phyloP scores from a whole-genome alignment of 1,140 invertebrate genomes.

The Drosophila ironensis region DNA sequence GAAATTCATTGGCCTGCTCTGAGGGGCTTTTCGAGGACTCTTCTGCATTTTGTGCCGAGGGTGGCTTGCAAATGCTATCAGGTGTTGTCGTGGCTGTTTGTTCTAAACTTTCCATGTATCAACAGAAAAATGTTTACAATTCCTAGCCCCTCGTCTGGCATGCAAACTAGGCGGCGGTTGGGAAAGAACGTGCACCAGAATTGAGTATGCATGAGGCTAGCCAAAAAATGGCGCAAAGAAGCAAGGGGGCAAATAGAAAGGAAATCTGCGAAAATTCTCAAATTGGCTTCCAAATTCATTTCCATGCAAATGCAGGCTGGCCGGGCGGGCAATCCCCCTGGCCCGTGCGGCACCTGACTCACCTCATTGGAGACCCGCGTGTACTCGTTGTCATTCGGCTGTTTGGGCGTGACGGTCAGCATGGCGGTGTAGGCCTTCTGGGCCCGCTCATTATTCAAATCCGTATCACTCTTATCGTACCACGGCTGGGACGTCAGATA shows the following conservation, averaged over 20 bases:
- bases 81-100: constrained; percentile 14
- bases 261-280: constrained; percentile 17
- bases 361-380: constrained; percentile 89
- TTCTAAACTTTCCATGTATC: constrained; percentile 27
- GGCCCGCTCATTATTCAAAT: constrained; percentile 91
- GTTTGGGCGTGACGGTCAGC: constrained; percentile 92
- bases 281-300: constrained; percentile 46
- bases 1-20: constrained; percentile 17
- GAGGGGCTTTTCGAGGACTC: constrained; percentile 3
- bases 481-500: constrained; percentile 86
- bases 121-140: constrained; percentile 49
- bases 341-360: constrained; percentile 45
- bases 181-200: constrained; percentile 29
- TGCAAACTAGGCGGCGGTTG: constrained; percentile 36
- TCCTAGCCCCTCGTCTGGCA: neutral
- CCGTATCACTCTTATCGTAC: constrained; percentile 90
- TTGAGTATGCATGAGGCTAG: constrained; percentile 56
- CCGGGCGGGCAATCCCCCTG: neutral
- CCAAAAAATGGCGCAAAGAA: neutral
- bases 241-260: constrained; percentile 7
- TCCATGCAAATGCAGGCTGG: constrained; percentile 58
- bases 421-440: constrained; percentile 94
- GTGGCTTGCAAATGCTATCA: constrained; percentile 15
- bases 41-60: constrained; percentile 17
- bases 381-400: constrained; percentile 91